Evolutionary conservation across 2,113 vertebrate species (phyloP), one percentile per base, ranked within the genome.

Genomic region (Vulpes vulpes): DNA sequence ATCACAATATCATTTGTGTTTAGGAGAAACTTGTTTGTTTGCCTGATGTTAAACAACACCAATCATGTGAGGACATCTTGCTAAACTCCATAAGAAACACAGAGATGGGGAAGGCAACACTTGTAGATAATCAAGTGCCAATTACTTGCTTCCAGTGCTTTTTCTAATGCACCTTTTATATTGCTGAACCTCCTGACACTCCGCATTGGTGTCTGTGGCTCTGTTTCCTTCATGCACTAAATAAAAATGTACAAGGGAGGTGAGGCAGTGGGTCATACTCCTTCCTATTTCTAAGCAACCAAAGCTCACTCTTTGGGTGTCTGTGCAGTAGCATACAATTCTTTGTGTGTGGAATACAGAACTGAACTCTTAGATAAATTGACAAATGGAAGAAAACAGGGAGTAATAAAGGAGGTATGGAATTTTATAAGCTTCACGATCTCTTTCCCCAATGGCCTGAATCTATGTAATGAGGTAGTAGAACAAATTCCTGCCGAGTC

Each of bases 371-470:
- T 79, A 94, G 73, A 88, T 97, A 96, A 96, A 97, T 83, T 96
- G 94, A 73, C 85, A 96, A 95, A 93, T 96, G 85, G 85, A 94
- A 96, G 91, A 95, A 96, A 97, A 96, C 88, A 96, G 80, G 83
- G 79, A 97, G 69, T 94, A 86, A 96, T 96, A 91, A 97, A 95
- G 55, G 67, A 93, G 57, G 71, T 60, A 49, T 92, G 62, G 87
- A 90, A 87, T 96, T 97, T 97, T 82, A 85, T 96, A 92, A 92
- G 80, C 76, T 94, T 95, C 87, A 88, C 84, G 79, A 95, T 97
- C 83, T 91, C 91, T 43, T 96, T 89, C 96, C 94, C 97, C 90
- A 82, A 96, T 96, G 92, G 96, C 71, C 79, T 60, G 60, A 95
- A 96, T 93, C 91, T 84, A 53, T 82, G 14, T 98, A 91, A 97